phyloP scores from a whole-genome alignment of 1,140 invertebrate genomes.

The Zaprionus davidi region DNA sequence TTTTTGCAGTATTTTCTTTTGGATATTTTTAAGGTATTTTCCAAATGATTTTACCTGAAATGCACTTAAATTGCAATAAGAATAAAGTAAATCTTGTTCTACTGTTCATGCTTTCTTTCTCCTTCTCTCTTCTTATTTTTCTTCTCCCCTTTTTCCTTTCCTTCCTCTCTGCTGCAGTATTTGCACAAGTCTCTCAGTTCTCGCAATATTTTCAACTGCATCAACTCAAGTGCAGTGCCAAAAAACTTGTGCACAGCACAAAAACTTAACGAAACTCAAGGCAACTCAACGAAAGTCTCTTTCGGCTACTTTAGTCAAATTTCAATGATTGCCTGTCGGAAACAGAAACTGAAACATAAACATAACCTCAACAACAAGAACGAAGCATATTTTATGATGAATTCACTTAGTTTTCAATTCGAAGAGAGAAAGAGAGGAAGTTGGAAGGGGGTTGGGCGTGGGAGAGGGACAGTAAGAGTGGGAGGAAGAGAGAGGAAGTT shows the following conservation, averaged over 20 bases:
- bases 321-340: slow-evolving; percentile 13
- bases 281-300: slow-evolving; percentile 6
- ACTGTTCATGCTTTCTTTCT: too few species aligned
- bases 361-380: neutral
- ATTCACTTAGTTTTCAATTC: too few species aligned
- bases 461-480: neutral
- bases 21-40: neutral
- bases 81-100: too few species aligned
- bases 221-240: neutral
- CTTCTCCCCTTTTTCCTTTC: too few species aligned
- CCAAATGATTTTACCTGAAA: too few species aligned
- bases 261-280: neutral
- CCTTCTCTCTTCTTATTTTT: too few species aligned
- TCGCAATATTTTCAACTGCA: neutral
- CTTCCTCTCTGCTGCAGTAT: too few species aligned
- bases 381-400: neutral
- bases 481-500: neutral
- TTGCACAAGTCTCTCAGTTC: neutral
- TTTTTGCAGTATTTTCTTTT: neutral
- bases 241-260: too few species aligned
- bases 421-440: too few species aligned
- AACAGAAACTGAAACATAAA: neutral
- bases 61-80: too few species aligned
- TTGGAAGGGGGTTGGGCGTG: too few species aligned
- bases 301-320: slow-evolving; percentile 7